Conservation (phyloP, 1,140 invertebrate genomes). For the Psilanteris sp. region DNA sequence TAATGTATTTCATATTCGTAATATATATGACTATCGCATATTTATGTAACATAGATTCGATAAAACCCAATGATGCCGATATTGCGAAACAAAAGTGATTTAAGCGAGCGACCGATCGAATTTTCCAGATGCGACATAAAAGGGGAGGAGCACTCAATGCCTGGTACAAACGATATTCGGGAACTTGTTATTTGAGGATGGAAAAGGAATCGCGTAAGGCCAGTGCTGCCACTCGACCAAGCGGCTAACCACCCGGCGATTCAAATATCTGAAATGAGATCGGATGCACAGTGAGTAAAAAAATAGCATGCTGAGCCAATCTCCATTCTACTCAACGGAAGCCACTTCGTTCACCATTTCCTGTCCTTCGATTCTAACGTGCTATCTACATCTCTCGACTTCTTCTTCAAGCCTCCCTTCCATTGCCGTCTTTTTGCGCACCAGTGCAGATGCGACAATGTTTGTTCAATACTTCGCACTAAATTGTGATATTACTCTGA, state of each 20-base stretch:
- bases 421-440: slow-evolving; percentile 33
- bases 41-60: slow-evolving; percentile 45
- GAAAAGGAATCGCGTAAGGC: slow-evolving; percentile 54
- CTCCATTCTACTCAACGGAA: slow-evolving; percentile 54
- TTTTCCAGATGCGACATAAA: slow-evolving; percentile 65
- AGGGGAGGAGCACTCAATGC: slow-evolving; percentile 61
- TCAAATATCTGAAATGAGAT: slow-evolving; percentile 69
- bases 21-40: slow-evolving; percentile 15
- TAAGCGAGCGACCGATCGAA: slow-evolving; percentile 65
- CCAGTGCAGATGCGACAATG: slow-evolving; percentile 57
- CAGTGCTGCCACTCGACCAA: slow-evolving; percentile 46
- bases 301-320: slow-evolving; percentile 57
- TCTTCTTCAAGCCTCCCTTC: slow-evolving; percentile 11
- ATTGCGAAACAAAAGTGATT: slow-evolving; percentile 68
- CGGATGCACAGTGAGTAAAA: slow-evolving; percentile 60
- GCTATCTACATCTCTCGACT: slow-evolving; percentile 51
- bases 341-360: slow-evolving; percentile 61
- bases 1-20: slow-evolving; percentile 15
- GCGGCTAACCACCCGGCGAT: slow-evolving; percentile 56
- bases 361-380: slow-evolving; percentile 53
- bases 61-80: slow-evolving; percentile 56
- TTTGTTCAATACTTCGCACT: slow-evolving; percentile 61
- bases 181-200: slow-evolving; percentile 22
- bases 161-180: slow-evolving; percentile 45
- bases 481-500: slow-evolving; percentile 58